A percentile compares a stretch with the other conserved stretches of the same genome.
These are phyloP conservation scores for Campylorhamphus procurvoides DNA, from an alignment of 2,113 vertebrate genomes.

Conservation along the genomic window DNA sequence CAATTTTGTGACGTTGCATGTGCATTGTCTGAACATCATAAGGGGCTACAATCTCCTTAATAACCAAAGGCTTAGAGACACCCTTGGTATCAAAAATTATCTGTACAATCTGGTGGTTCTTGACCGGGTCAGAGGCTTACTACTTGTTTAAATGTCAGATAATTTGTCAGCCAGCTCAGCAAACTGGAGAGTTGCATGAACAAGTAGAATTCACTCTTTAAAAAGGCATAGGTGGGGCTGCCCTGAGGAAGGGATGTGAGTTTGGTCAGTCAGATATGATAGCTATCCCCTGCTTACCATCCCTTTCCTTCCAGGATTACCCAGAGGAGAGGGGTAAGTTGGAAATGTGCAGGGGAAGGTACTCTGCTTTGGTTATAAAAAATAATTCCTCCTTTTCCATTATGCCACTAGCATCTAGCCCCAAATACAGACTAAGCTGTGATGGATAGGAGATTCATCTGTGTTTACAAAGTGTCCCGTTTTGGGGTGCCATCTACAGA, in stretches of 20 bases:
- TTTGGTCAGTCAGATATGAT: background rate
- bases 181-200: background rate
- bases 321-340: background rate
- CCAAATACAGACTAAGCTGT: background rate
- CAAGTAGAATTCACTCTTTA: background rate
- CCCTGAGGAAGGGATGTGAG: fast-evolving
- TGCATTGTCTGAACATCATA: background rate
- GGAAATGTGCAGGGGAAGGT: background rate
- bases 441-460: background rate
- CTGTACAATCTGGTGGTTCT: background rate
- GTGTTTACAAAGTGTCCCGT: background rate
- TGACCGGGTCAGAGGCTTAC: background rate
- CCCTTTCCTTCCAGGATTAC: background rate
- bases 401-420: background rate
- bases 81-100: background rate
- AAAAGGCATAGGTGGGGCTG: background rate
- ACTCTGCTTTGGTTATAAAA: background rate
- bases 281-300: background rate
- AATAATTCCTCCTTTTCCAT: background rate
- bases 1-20: background rate
- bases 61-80: background rate
- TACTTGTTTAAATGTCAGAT: background rate
- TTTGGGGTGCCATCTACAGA: background rate
- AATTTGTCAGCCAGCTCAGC: background rate
- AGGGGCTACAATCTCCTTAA: background rate